Conservation (phyloP, 1,140 invertebrate species). For the Phenacoccus solenopsis region DNA sequence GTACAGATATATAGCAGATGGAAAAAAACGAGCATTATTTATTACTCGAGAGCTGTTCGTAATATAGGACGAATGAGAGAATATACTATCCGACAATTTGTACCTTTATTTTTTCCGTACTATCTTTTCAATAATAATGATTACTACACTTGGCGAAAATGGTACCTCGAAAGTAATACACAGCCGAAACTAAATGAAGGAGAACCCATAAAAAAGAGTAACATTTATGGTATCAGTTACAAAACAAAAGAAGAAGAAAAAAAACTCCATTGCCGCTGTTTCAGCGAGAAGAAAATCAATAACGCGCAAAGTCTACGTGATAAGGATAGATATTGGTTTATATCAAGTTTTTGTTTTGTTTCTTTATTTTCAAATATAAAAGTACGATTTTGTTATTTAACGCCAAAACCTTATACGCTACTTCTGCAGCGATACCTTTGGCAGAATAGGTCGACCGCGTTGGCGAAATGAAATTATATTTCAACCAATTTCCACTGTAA, state of each 20-base stretch:
- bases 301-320: constrained; percentile 1
- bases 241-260: neutral
- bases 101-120: neutral
- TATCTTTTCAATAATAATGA: neutral
- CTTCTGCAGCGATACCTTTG: neutral
- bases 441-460: neutral
- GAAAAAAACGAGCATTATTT: neutral
- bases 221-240: neutral
- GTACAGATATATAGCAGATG: no score
- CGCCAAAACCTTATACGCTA: neutral
- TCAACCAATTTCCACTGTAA: neutral
- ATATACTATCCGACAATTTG: neutral
- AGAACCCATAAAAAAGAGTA: constrained; percentile 2
- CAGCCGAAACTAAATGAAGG: neutral
- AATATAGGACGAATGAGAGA: neutral
- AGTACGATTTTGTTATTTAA: neutral
- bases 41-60: neutral
- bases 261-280: neutral
- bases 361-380: neutral
- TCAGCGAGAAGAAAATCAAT: neutral
- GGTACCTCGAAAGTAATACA: no score
- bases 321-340: neutral
- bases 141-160: no score
- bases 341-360: constrained; percentile 3
- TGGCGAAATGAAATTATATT: neutral